Conservation (phyloP, 1,140 invertebrate species). For the Formica selysi region DNA sequence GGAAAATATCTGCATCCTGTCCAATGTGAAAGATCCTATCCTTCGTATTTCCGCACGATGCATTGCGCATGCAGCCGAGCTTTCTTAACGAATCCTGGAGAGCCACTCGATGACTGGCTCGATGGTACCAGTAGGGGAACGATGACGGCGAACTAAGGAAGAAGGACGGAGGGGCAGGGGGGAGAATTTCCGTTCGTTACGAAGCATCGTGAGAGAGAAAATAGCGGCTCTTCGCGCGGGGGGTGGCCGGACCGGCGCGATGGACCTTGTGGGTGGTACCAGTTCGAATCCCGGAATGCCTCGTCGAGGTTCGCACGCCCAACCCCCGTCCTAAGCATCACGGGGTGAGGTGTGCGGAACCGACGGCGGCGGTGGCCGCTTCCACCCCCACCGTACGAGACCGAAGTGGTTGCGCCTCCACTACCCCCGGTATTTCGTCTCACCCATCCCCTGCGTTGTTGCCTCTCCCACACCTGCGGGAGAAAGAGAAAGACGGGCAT, state of each 20-base stretch:
- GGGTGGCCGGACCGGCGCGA: conserved; percentile 85
- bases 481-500: conserved; percentile 38
- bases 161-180: background rate
- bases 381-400: conserved; percentile 65
- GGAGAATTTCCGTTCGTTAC: conserved; percentile 66
- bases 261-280: conserved; percentile 86
- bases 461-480: conserved; percentile 51
- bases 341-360: conserved; percentile 71
- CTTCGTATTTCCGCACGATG: conserved; percentile 11
- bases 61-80: conserved; percentile 61
- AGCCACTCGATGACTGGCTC: conserved; percentile 73
- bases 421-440: conserved; percentile 50
- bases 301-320: conserved; percentile 79
- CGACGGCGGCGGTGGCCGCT: conserved; percentile 50
- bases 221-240: conserved; percentile 77
- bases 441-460: conserved; percentile 47
- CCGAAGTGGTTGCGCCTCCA: conserved; percentile 62
- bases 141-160: conserved; percentile 62
- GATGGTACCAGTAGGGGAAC: conserved; percentile 62
- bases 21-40: background rate
- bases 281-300: conserved; percentile 84
- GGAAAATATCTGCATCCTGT: conserved; percentile 12
- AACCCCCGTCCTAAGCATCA: conserved; percentile 77
- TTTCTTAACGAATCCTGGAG: conserved; percentile 71
- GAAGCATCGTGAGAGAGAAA: conserved; percentile 76